These are phyloP conservation scores for Trachymyrmex cornetzi DNA, from an alignment of 1,140 invertebrate species.

Conservation along the genomic window DNA sequence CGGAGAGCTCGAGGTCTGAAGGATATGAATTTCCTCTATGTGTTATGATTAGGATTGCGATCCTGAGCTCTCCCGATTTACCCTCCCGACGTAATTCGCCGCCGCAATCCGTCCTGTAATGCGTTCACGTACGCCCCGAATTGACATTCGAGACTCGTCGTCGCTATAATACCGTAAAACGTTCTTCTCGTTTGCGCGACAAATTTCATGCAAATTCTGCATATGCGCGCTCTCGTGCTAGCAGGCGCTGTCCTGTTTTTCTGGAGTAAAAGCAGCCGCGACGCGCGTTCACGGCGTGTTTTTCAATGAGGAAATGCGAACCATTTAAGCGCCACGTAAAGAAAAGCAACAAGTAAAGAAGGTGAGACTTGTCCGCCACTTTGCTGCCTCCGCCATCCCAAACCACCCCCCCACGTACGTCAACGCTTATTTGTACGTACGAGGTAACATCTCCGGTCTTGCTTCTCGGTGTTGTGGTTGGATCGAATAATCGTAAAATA, in stretches of 20 bases:
- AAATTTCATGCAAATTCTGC: slow-evolving; percentile 52
- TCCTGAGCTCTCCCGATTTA: neutral
- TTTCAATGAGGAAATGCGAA: slow-evolving; percentile 56
- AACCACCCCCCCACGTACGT: neutral
- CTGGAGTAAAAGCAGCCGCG: slow-evolving; percentile 23
- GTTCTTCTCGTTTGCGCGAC: slow-evolving; percentile 22
- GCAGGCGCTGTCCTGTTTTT: slow-evolving; percentile 21
- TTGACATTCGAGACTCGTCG: slow-evolving; percentile 46
- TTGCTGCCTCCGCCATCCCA: neutral
- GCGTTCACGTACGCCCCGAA: slow-evolving; percentile 14
- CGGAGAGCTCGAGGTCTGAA: neutral
- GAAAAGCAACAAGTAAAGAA: slow-evolving; percentile 64
- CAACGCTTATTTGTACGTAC: slow-evolving; percentile 35
- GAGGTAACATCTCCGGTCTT: neutral
- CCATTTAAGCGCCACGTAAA: slow-evolving; percentile 47
- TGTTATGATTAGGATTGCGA: slow-evolving; percentile 23
- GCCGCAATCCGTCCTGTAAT: slow-evolving; percentile 5
- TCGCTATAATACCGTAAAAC: slow-evolving; percentile 30
- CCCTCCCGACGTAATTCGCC: slow-evolving; percentile 10
- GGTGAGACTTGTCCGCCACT: neutral
- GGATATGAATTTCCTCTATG: slow-evolving; percentile 1
- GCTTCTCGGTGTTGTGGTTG: neutral
- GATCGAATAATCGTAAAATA: slow-evolving; percentile 20
- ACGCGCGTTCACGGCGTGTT: slow-evolving; percentile 39
- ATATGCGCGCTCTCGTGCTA: neutral